phyloP scores from a whole-genome alignment of 2,888 invertebrate genomes.

The Brachyopa scutellaris region DNA sequence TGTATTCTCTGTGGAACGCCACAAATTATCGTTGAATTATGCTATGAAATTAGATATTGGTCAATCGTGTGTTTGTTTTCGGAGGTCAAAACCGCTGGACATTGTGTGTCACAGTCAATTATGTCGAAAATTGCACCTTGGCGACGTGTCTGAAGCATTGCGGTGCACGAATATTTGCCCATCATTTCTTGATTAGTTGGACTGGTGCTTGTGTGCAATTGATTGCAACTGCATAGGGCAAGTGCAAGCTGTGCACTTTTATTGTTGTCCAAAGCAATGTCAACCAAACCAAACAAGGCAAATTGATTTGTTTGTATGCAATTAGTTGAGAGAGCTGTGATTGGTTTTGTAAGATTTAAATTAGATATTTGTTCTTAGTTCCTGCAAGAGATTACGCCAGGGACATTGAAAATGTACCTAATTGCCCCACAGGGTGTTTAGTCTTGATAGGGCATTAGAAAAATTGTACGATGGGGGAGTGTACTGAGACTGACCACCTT shows the following conservation, averaged over 20 bases:
- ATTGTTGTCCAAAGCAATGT: background rate
- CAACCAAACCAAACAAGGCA: too few species aligned
- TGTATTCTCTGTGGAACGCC: constrained; percentile 54
- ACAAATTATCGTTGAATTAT: constrained; percentile 51
- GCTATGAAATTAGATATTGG: constrained; percentile 57
- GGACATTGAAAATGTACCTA: too few species aligned
- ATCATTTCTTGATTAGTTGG: constrained; percentile 46
- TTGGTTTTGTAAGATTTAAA: constrained; percentile 7
- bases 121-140: constrained; percentile 38
- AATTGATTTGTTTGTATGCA: too few species aligned
- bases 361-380: background rate
- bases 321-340: constrained; percentile 22
- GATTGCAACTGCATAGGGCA: constrained; percentile 58
- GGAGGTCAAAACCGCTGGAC: constrained; percentile 40
- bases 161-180: constrained; percentile 33
- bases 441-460: too few species aligned
- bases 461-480: too few species aligned
- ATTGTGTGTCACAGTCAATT: constrained; percentile 45
- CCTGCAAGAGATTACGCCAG: too few species aligned
- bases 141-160: constrained; percentile 34
- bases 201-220: constrained; percentile 51
- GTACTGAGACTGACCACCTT: too few species aligned
- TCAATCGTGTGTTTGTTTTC: constrained; percentile 53
- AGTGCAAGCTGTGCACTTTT: constrained; percentile 29
- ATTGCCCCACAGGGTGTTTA: too few species aligned